Percentiles rank a stretch among this genome's conserved stretches.
Conservation (phyloP, 2,888 invertebrate genomes). For the Theodoxus fluviatilis region DNA sequence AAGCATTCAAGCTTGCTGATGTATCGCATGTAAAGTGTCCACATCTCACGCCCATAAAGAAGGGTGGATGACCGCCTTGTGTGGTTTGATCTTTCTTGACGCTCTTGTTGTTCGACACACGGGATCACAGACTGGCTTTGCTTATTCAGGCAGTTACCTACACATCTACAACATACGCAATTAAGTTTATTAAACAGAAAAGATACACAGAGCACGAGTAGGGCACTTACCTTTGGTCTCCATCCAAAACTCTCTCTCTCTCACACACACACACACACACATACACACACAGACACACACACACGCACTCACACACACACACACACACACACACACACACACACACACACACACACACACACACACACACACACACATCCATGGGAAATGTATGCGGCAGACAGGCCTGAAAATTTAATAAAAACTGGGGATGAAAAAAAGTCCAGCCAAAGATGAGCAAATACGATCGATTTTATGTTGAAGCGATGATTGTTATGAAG, state of each 20-base stretch:
- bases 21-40: no score
- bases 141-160: not conserved
- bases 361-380: not conserved
- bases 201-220: no score
- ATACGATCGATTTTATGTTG: no score
- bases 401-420: not conserved
- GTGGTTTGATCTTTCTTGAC: conserved; percentile 3
- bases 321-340: not conserved
- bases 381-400: not conserved
- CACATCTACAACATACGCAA: not conserved
- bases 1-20: no score
- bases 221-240: not conserved
- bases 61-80: no score
- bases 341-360: not conserved
- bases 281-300: not conserved
- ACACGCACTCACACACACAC: not conserved
- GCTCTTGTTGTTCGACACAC: not conserved
- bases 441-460: no score
- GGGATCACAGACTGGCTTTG: not conserved
- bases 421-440: not conserved
- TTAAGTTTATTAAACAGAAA: no score
- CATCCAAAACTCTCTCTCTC: not conserved
- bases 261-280: not conserved
- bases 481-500: no score
- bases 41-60: no score